A percentile compares a stretch with the other conserved stretches of the same genome.
Conservation (phyloP, 1,140 invertebrate genomes). For the Agraylea sexmaculata region DNA sequence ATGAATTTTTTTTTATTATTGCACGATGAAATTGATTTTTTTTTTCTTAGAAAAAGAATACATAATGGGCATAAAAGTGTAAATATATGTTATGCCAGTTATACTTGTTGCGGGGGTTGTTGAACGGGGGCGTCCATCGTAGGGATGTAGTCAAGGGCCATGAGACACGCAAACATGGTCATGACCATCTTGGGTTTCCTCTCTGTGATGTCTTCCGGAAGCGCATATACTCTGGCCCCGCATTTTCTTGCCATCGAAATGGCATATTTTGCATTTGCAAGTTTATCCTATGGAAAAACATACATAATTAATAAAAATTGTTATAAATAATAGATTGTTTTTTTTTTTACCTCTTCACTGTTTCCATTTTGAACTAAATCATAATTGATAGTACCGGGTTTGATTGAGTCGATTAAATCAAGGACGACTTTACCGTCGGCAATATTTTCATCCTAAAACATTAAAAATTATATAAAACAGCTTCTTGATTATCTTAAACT, state of each 20-base stretch:
- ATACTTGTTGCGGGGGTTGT: too few species aligned
- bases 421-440: conserved; percentile 81
- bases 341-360: conserved; percentile 68
- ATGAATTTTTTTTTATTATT: too few species aligned
- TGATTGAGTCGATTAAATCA: conserved; percentile 93
- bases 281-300: conserved; percentile 60
- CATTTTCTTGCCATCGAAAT: conserved; percentile 96
- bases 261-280: conserved; percentile 97
- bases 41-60: too few species aligned
- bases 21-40: too few species aligned
- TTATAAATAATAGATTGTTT: neutral
- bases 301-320: conserved; percentile 5
- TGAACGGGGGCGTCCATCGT: conserved; percentile 54
- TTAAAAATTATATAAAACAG: too few species aligned
- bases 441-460: conserved; percentile 64
- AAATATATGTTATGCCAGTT: too few species aligned
- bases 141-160: conserved; percentile 91
- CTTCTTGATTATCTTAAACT: too few species aligned
- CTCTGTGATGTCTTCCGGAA: conserved; percentile 99
- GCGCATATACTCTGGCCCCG: conserved; percentile 92
- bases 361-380: conserved; percentile 70
- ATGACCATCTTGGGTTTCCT: conserved; percentile 98
- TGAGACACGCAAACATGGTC: conserved; percentile 98
- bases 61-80: too few species aligned
- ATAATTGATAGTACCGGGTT: conserved; percentile 91